A percentile compares a stretch with the other conserved stretches of the same genome.
phyloP scores from a whole-genome alignment of 1,140 invertebrate genomes.

The Conus ventricosus region DNA sequence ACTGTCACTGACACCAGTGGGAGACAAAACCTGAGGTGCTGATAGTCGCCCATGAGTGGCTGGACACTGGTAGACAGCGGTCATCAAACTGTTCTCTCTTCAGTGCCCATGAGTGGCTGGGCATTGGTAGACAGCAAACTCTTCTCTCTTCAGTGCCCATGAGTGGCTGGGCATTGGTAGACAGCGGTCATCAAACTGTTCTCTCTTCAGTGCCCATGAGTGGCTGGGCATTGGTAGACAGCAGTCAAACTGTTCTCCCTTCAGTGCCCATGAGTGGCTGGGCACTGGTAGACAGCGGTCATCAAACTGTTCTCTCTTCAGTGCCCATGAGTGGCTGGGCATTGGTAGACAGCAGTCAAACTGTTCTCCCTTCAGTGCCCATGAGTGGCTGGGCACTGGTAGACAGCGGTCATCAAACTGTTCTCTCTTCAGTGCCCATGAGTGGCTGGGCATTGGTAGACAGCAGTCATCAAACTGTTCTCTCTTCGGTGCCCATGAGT shows the following conservation, averaged over 20 bases:
- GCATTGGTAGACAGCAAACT: too few species aligned
- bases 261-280: constrained; percentile 30
- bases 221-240: constrained; percentile 37
- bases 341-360: constrained; percentile 34
- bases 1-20: not conserved
- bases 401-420: constrained; percentile 23
- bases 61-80: constrained; percentile 34
- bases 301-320: too few species aligned
- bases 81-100: too few species aligned
- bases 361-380: too few species aligned
- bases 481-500: too few species aligned
- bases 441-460: constrained; percentile 36
- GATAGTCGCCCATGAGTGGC: constrained; percentile 7
- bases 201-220: too few species aligned
- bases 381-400: constrained; percentile 33
- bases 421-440: too few species aligned
- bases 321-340: constrained; percentile 27
- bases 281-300: constrained; percentile 31
- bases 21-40: not conserved
- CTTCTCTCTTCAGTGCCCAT: too few species aligned
- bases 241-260: constrained; percentile 8
- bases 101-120: constrained; percentile 27
- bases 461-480: too few species aligned
- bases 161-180: constrained; percentile 31
- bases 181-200: constrained; percentile 19